Evolutionary conservation across 2,113 vertebrate genomes (phyloP).

Genomic region (Solea solea): DNA sequence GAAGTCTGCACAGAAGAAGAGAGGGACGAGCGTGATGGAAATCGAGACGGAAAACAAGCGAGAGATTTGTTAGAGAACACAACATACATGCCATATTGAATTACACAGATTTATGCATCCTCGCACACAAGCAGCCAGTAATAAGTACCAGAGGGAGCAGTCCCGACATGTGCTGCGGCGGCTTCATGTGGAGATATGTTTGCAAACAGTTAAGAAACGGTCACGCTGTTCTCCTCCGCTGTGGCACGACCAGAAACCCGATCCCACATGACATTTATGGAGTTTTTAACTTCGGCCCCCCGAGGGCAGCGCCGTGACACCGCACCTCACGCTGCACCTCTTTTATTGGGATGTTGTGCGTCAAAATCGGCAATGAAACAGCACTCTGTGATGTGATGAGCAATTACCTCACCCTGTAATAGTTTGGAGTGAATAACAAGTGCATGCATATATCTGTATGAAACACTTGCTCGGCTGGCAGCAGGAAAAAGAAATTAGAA

Average conservation of each 20-base stretch:
- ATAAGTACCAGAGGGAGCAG: slow-evolving; percentile 52
- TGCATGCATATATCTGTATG: slow-evolving; percentile 16
- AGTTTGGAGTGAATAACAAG: slow-evolving; percentile 44
- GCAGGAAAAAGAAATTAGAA: neutral
- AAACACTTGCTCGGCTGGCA: slow-evolving; percentile 20
- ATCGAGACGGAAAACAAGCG: slow-evolving; percentile 8
- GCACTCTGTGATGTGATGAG: slow-evolving; percentile 18
- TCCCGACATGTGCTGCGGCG: slow-evolving; percentile 53
- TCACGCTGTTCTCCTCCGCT: slow-evolving; percentile 37
- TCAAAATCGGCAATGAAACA: neutral
- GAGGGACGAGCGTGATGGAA: neutral
- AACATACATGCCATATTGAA: slow-evolving; percentile 38
- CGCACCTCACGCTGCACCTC: slow-evolving; percentile 25
- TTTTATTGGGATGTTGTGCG: slow-evolving; percentile 34
- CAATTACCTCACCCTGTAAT: slow-evolving; percentile 39
- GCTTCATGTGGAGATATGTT: slow-evolving; percentile 50
- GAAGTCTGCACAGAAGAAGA: slow-evolving; percentile 73
- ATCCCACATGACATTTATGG: slow-evolving; percentile 49
- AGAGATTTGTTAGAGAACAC: slow-evolving; percentile 21
- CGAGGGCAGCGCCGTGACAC: slow-evolving; percentile 22
- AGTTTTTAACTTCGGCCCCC: slow-evolving; percentile 27
- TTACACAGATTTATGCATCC: slow-evolving; percentile 51
- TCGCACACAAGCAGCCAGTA: slow-evolving; percentile 33
- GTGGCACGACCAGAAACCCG: slow-evolving; percentile 21
- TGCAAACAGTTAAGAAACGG: slow-evolving; percentile 41